Percentiles rank a stretch among this genome's conserved stretches.
These are phyloP conservation scores for Nilaparvata lugens DNA, from an alignment of 1,140 invertebrate species.

Conservation along the genomic window DNA sequence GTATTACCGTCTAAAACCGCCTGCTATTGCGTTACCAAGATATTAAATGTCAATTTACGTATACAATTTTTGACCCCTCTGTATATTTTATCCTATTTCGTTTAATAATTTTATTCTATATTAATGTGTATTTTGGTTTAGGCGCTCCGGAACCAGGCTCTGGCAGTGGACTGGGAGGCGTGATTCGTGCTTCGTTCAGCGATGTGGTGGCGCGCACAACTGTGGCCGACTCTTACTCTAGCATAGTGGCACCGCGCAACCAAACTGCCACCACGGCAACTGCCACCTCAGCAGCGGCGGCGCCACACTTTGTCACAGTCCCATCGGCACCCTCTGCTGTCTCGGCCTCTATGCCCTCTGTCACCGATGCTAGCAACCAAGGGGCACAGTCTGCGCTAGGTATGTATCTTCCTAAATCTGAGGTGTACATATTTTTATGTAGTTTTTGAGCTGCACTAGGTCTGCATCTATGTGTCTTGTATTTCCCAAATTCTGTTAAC, in stretches of 20 bases:
- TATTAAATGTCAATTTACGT: too few relatives aligned
- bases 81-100: slow-evolving; percentile 1
- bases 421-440: not conserved
- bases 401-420: not conserved
- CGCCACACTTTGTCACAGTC: not conserved
- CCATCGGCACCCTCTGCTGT: not conserved
- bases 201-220: slow-evolving; percentile 45
- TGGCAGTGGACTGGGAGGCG: slow-evolving; percentile 47
- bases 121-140: slow-evolving; percentile 12
- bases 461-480: not conserved
- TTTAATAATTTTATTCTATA: not conserved
- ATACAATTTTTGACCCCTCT: not conserved
- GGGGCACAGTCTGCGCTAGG: not conserved
- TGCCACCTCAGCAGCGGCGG: not conserved
- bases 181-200: slow-evolving; percentile 45
- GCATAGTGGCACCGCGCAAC: slow-evolving; percentile 8
- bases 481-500: not conserved
- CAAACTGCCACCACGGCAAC: not conserved
- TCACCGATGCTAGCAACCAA: not conserved
- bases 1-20: too few relatives aligned
- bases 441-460: not conserved
- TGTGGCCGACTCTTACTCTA: slow-evolving; percentile 14
- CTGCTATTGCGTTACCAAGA: too few relatives aligned
- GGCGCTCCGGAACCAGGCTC: slow-evolving; percentile 31
- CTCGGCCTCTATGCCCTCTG: not conserved